Conservation (phyloP, 2,888 invertebrate genomes). For the Scaptomyza tumidula region DNA sequence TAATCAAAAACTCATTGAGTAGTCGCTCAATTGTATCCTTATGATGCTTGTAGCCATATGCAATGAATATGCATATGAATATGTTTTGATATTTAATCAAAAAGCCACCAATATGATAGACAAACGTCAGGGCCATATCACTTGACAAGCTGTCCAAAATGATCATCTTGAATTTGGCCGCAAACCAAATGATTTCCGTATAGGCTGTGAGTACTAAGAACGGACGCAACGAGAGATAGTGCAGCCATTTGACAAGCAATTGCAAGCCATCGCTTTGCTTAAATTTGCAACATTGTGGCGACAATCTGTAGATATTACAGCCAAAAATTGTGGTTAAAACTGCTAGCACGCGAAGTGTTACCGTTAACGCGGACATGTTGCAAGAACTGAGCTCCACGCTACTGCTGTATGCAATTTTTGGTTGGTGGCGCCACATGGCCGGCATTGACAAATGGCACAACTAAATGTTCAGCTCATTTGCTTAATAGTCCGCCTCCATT, state of each 20-base stretch:
- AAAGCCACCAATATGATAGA: slow-evolving; percentile 17
- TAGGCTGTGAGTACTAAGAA: slow-evolving; percentile 14
- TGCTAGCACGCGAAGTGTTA: slow-evolving; percentile 37
- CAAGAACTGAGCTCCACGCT: slow-evolving; percentile 38
- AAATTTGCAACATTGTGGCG: slow-evolving; percentile 22
- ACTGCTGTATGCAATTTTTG: not conserved
- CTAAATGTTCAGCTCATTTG: slow-evolving; percentile 53
- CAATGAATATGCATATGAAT: not conserved
- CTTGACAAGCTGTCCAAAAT: not conserved
- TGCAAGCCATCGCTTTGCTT: slow-evolving; percentile 6
- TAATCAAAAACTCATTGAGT: slow-evolving; percentile 37
- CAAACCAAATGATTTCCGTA: not conserved
- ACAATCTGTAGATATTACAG: slow-evolving; percentile 52
- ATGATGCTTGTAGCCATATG: slow-evolving; percentile 28
- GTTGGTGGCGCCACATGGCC: slow-evolving; percentile 24
- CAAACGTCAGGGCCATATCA: not conserved
- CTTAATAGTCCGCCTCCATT: slow-evolving; percentile 36
- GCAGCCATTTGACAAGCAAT: slow-evolving; percentile 24
- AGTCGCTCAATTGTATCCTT: slow-evolving; percentile 5
- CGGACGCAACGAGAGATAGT: slow-evolving; percentile 52
- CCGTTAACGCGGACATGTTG: slow-evolving; percentile 57
- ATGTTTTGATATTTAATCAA: slow-evolving; percentile 10
- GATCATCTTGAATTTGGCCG: accelerated
- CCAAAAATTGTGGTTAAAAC: slow-evolving; percentile 41
- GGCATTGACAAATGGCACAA: slow-evolving; percentile 51